A percentile compares a stretch with the other conserved stretches of the same genome.
These are phyloP conservation scores for Emys orbicularis DNA, from an alignment of 2,797 vertebrate genomes.

Conservation along the genomic window DNA sequence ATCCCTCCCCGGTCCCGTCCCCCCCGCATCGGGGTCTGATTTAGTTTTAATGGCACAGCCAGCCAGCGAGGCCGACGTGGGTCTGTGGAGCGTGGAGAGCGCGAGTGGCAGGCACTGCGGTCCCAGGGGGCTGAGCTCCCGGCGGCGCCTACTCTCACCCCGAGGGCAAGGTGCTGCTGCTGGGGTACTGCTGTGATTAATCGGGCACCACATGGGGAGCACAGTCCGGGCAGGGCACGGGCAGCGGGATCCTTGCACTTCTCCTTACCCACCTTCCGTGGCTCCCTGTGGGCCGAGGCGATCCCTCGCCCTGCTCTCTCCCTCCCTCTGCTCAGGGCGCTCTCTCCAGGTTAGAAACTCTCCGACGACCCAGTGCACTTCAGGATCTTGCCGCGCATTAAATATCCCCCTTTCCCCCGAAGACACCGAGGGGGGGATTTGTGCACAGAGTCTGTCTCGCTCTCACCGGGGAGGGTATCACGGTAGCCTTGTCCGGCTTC, in stretches of 20 bases:
- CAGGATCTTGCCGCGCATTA: background rate
- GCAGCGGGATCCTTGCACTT: background rate
- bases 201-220: background rate
- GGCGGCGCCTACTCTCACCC: background rate
- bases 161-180: background rate
- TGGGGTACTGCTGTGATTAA: too few species aligned
- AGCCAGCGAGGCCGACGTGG: background rate
- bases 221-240: background rate
- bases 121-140: background rate
- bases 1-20: background rate
- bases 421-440: background rate
- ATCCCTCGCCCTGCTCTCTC: background rate
- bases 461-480: background rate
- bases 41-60: background rate
- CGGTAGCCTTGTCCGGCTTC: background rate
- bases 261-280: background rate
- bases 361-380: background rate
- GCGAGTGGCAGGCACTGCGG: background rate
- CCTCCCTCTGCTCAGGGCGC: background rate
- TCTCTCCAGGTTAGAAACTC: background rate
- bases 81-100: background rate
- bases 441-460: background rate
- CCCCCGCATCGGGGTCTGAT: background rate
- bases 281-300: background rate
- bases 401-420: too few species aligned